A percentile compares a stretch with the other conserved stretches of the same genome.
Evolutionary conservation across 2,113 vertebrate species (phyloP).

Genomic region (Aphyosemion australe): DNA sequence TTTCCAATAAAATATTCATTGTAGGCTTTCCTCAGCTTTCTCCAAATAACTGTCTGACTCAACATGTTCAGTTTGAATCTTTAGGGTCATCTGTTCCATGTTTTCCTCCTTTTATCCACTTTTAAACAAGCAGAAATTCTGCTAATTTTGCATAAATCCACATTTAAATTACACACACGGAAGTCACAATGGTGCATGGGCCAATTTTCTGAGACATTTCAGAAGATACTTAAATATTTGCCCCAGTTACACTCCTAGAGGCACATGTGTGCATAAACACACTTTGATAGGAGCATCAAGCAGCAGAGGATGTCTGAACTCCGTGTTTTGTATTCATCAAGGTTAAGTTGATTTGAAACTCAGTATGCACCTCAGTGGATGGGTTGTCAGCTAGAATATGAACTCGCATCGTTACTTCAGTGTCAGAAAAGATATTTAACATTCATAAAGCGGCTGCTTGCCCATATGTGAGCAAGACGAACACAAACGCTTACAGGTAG

Average conservation of each 20-base stretch:
- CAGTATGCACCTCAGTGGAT: conserved; percentile 17
- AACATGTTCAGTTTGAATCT: conserved; percentile 27
- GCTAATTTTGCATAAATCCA: conserved; percentile 47
- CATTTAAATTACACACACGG: conserved; percentile 16
- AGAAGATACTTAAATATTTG: conserved; percentile 24
- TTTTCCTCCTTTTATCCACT: conserved; percentile 24
- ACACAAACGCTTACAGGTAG: conserved; percentile 11
- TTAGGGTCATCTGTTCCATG: conserved; percentile 34
- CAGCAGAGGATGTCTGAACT: conserved; percentile 27
- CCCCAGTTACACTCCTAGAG: not conserved
- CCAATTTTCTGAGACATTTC: conserved; percentile 3
- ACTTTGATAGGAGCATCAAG: conserved; percentile 13
- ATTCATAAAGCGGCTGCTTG: conserved; percentile 24
- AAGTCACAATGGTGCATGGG: conserved; percentile 4
- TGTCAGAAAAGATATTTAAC: conserved; percentile 7
- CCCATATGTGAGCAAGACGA: conserved; percentile 1
- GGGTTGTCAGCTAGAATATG: conserved; percentile 10
- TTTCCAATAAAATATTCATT: conserved; percentile 17
- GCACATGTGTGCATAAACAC: conserved; percentile 6
- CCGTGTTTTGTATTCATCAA: conserved; percentile 44
- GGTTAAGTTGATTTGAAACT: conserved; percentile 37
- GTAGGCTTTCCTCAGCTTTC: not conserved
- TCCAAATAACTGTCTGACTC: conserved; percentile 17
- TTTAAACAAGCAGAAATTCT: conserved; percentile 36
- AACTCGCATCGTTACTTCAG: conserved; percentile 16